These are phyloP conservation scores for Sinella curviseta DNA, from an alignment of 1,140 invertebrate genomes.

Conservation along the genomic window DNA sequence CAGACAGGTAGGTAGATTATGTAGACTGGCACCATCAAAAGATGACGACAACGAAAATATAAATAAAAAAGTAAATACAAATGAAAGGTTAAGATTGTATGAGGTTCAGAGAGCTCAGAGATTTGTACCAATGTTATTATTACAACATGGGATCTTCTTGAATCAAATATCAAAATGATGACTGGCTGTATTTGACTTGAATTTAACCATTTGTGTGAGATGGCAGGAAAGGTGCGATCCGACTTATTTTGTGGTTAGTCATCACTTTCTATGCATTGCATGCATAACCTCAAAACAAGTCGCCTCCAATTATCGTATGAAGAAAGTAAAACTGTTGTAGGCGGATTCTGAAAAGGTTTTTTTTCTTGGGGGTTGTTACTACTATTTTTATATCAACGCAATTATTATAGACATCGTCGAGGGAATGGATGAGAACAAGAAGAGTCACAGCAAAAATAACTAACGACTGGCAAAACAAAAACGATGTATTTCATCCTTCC, in stretches of 20 bases:
- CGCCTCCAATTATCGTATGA: neutral
- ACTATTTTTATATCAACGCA: neutral
- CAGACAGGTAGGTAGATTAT: constrained; percentile 1
- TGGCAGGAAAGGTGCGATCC: constrained; percentile 7
- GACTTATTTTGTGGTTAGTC: neutral
- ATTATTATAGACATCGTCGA: neutral
- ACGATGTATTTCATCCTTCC: neutral
- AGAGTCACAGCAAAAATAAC: too few species aligned
- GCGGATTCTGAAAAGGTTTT: neutral
- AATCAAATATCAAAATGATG: neutral
- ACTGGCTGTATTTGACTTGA: neutral
- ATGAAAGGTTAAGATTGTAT: neutral
- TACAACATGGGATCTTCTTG: neutral
- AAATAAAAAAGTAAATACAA: neutral
- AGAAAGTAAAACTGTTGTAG: neutral
- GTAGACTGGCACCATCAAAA: neutral
- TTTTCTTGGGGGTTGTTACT: neutral
- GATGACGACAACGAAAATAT: neutral
- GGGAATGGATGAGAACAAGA: neutral
- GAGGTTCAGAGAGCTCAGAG: neutral
- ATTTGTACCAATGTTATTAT: neutral
- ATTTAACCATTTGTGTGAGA: neutral
- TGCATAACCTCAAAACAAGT: neutral
- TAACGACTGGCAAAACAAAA: too few species aligned
- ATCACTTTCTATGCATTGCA: neutral